Evolutionary conservation across 2,888 invertebrate species (phyloP).

Genomic region (Drosophila anomelani): DNA sequence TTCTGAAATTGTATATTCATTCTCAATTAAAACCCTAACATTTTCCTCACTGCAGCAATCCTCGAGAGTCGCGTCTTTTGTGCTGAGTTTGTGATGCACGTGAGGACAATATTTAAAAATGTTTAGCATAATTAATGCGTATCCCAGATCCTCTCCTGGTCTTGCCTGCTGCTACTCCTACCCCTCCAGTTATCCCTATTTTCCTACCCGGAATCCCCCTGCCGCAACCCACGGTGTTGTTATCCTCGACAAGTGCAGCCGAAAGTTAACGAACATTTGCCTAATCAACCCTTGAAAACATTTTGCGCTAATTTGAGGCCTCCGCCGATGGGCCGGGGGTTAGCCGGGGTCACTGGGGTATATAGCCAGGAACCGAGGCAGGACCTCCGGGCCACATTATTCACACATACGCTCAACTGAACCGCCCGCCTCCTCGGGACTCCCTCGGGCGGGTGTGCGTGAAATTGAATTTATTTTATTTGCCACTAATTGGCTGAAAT

Average conservation of each 20-base stretch:
- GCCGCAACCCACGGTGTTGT: conserved; percentile 5
- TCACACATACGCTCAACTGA: conserved; percentile 80
- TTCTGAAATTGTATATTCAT: no score
- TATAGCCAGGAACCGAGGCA: conserved; percentile 13
- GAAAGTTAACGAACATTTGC: conserved; percentile 72
- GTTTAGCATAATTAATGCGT: conserved; percentile 83
- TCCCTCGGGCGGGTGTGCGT: conserved; percentile 62
- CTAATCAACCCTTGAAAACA: conserved; percentile 83
- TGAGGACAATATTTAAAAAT: conserved; percentile 84
- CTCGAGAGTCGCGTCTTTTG: conserved; percentile 56
- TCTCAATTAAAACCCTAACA: no score
- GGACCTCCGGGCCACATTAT: conserved; percentile 74
- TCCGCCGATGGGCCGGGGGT: conserved; percentile 31
- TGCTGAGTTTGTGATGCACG: conserved; percentile 63
- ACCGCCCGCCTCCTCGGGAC: conserved; percentile 11
- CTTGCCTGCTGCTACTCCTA: not conserved
- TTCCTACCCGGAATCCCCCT: not conserved
- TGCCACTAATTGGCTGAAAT: conserved; percentile 83
- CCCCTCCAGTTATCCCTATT: conserved; percentile 4
- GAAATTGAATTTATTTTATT: conserved; percentile 83
- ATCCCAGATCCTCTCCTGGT: conserved; percentile 32
- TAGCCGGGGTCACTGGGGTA: conserved; percentile 30
- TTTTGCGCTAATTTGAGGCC: conserved; percentile 77
- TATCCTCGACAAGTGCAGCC: conserved; percentile 61
- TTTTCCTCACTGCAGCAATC: conserved; percentile 33